Conservation (phyloP, 1,140 invertebrate species). For the Lutraria rhynchaena region DNA sequence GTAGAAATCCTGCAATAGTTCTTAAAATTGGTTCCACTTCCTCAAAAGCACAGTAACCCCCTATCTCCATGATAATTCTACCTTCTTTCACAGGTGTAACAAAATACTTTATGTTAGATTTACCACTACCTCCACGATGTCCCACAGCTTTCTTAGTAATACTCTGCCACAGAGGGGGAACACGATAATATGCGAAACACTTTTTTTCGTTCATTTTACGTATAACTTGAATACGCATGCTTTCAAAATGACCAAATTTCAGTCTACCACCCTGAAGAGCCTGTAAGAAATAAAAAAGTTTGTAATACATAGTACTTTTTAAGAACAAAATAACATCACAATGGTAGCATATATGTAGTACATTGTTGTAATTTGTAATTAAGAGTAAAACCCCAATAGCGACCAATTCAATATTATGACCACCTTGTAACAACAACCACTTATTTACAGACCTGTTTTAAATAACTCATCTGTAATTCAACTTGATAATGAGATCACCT, state of each 20-base stretch:
- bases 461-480: too few species aligned
- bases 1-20: slow-evolving; percentile 89
- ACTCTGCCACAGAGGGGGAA: slow-evolving; percentile 97
- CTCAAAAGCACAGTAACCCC: slow-evolving; percentile 92
- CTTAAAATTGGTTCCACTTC: slow-evolving; percentile 86
- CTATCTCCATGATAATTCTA: slow-evolving; percentile 97
- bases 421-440: too few species aligned
- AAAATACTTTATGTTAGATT: slow-evolving; percentile 97
- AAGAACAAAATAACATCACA: too few species aligned
- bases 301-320: too few species aligned
- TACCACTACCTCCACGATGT: slow-evolving; percentile 96
- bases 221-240: slow-evolving; percentile 90
- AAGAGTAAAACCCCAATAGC: not conserved
- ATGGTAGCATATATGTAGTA: too few species aligned
- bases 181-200: slow-evolving; percentile 97
- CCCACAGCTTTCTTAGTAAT: slow-evolving; percentile 95
- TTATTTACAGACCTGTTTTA: too few species aligned
- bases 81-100: slow-evolving; percentile 95
- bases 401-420: too few species aligned
- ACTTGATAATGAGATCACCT: too few species aligned
- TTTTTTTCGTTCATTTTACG: slow-evolving; percentile 89
- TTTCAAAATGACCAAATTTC: slow-evolving; percentile 91
- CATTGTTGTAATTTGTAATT: too few species aligned
- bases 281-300: slow-evolving; percentile 73
- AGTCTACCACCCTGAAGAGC: slow-evolving; percentile 93